Evolutionary conservation across 2,888 invertebrate genomes (phyloP), one percentile per base, ranked within the genome.

Genomic region (Hartigia nigra): DNA sequence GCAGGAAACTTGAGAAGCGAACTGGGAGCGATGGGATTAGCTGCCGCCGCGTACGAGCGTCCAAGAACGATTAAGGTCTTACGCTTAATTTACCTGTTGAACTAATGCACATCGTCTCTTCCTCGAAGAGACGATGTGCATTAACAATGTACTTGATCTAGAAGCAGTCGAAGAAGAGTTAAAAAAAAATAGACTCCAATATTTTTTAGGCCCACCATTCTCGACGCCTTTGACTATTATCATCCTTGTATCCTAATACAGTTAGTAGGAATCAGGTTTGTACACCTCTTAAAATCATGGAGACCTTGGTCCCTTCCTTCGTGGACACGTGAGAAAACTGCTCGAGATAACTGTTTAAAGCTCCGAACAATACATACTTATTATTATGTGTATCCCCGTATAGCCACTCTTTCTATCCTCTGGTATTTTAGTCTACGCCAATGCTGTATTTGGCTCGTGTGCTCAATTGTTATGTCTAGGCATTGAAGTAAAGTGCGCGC

Each of bases 1-100:
- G 76, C 82, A 84, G 79, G 31, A 55, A 72, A 72, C 32, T 72
- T 23, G 31, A 31, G 72, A 72, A 14, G 31, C 72, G 31, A 72
- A 23, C 32, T 34, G 31, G 72, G 72, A 72, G 32, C 32, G 32
- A 72, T 1, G 31, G 72, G 72, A 72, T 72, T 72, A 72, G 32
- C 31, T 3, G 72, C 1, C 72, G 72, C 1, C 72, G 31, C 34
- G 72, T 72, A 72, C 72, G 72, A 31, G 32, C 12, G 32, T 9
- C 34, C 72, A 32, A 14, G 31, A 34, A 14, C 72, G 72, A 72
- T 72, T 72, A 72, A 72, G 72, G 72, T 34, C 12, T 72, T 72
- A 72, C 32, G 72, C 72, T 34, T 72, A 72, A 72, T 72, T 72
- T 31, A 31, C 72, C 14, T 23, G 72, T 9, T 23, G 9, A n/a